Percentiles rank a stretch among this genome's conserved stretches.
phyloP scores from a whole-genome alignment of 2,113 vertebrate species.

The Melierax canorus region DNA sequence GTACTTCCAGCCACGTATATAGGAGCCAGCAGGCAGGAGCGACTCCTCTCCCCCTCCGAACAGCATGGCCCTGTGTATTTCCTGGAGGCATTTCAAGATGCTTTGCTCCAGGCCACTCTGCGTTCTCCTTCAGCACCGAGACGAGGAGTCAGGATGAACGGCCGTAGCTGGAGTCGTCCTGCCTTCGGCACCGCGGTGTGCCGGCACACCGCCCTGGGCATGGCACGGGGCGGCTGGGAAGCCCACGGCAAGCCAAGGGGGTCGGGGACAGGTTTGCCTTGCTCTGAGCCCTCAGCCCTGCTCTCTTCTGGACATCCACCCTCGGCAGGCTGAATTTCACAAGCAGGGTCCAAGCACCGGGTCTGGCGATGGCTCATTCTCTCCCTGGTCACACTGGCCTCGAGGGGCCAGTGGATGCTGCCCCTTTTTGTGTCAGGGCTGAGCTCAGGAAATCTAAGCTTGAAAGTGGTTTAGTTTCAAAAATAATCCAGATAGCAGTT shows the following conservation, averaged over 20 bases:
- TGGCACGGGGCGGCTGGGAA: rapidly evolving
- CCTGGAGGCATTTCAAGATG: constrained; percentile 46
- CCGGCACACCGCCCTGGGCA: background rate
- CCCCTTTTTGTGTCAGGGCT: rapidly evolving
- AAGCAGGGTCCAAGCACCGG: background rate
- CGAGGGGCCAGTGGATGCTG: rapidly evolving
- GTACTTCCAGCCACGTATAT: background rate
- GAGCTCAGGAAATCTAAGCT: background rate
- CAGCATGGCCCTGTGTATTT: background rate
- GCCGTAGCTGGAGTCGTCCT: background rate
- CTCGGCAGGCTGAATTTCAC: background rate
- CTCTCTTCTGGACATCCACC: background rate
- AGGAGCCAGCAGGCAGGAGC: background rate
- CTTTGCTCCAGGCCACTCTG: background rate
- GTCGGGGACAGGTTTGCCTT: background rate
- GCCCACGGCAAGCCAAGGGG: background rate
- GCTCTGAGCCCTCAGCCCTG: background rate
- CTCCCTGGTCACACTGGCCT: background rate
- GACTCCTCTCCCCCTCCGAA: background rate
- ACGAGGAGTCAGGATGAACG: rapidly evolving
- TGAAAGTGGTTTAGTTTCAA: background rate
- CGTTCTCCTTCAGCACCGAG: rapidly evolving
- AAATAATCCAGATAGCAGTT: background rate
- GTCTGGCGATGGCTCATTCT: background rate
- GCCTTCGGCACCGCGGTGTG: rapidly evolving